Base-by-base conservation (phyloP, 2,888 invertebrate species). In the Drosophila subquinaria region DNA sequence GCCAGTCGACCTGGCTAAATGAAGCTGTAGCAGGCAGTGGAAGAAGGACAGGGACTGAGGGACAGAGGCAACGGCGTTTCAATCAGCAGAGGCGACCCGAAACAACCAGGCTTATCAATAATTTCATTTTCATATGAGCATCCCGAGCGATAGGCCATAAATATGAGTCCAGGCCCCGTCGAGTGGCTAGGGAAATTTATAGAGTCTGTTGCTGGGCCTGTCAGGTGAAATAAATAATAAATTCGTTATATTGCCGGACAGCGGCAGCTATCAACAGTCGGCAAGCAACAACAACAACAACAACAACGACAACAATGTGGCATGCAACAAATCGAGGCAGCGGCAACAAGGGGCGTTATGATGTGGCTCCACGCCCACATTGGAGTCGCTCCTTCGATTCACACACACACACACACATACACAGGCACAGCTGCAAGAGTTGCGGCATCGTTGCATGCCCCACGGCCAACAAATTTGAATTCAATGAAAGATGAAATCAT, bases 161-260 rank as follows among this genome's bases (percentile, higher is more conserved):
- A 79, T 80, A 80, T 65, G 82, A 72, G 53, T 45, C 45, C 73
- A 69, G 61, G 48, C n/a, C 48, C 57, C 42, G 68, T 40, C 70
- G 73, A 78, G 64, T 69, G 82, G 88, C 89, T 89, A 88, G 90
- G 73, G 80, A 90, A 90, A 91, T 91, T 91, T 91, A 91, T 91
- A 85, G 91, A 90, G 88, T 92, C 90, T 91, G 91, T 88, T 92
- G 91, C 88, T 81, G 82, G 86, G 83, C 88, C 90, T 92, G 92
- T 92, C 92, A 92, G 92, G 91, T 92, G 92, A 92, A 92, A 92
- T 92, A 92, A 92, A 92, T 92, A 92, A 92, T 92, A 92, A 92
- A 92, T 91, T 92, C 90, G 92, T 92, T 91, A 91, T 91, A 88
- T 88, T 72, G 74, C 40, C 69, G 66, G 72, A 79, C 80, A 70